Evolutionary conservation across 2,888 invertebrate genomes (phyloP).

Genomic region (Ferdinandea cuprea): DNA sequence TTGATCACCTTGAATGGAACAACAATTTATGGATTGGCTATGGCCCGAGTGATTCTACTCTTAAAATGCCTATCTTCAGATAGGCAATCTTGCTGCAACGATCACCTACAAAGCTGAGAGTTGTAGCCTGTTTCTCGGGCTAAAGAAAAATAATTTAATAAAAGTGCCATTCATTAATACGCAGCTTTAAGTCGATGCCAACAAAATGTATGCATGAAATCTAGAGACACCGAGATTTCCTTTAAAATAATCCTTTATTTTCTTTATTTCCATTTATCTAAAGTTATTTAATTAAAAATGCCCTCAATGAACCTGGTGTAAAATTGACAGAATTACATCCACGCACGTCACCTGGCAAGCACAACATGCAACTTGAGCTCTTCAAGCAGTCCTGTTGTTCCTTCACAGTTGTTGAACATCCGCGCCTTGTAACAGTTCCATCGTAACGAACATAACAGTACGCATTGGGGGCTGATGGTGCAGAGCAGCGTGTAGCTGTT

Average conservation of each 20-base stretch:
- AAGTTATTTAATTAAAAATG: constrained; percentile 42
- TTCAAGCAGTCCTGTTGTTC: constrained; percentile 52
- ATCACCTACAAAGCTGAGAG: too few species aligned
- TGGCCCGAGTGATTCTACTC: too few species aligned
- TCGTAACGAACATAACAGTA: constrained; percentile 79
- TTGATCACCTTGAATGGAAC: too few species aligned
- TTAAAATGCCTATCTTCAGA: too few species aligned
- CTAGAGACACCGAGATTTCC: too few species aligned
- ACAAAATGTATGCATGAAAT: too few species aligned
- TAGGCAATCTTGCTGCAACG: too few species aligned
- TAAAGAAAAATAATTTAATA: too few species aligned
- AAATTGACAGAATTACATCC: constrained; percentile 79
- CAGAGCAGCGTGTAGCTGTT: constrained; percentile 76
- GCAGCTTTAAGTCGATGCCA: too few species aligned
- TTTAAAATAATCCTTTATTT: not conserved
- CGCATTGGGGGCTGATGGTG: constrained; percentile 79
- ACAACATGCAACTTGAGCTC: constrained; percentile 77
- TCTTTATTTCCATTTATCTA: not conserved
- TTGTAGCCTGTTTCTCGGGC: too few species aligned
- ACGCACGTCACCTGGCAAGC: constrained; percentile 78
- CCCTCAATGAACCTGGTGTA: constrained; percentile 63
- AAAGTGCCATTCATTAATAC: too few species aligned
- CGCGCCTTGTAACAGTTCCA: constrained; percentile 76
- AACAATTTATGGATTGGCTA: too few species aligned
- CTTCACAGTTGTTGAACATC: constrained; percentile 75